Evolutionary conservation across 2,888 invertebrate species (phyloP), one percentile per base, ranked within the genome.

Genomic region (Parnassius orleans): DNA sequence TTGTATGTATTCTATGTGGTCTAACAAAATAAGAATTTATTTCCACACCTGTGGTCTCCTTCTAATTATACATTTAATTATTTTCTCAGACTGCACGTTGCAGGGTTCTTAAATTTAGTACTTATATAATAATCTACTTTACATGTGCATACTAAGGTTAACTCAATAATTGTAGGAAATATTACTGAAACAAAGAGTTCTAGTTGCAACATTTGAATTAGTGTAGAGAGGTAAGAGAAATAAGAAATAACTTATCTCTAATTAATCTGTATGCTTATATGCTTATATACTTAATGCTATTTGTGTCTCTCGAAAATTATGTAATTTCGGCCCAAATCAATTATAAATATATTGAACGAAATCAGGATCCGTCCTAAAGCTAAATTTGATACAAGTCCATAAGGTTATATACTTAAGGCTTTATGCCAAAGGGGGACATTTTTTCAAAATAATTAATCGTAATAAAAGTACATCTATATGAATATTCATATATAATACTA

Each of bases 11-110:
- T 72, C 70, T 73, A 69, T 76, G 76, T 76, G 81, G 80, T 82
- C 82, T 83, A 83, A 81, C 66, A 72, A 70, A 71, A 72, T 75
- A 75, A 69, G 80, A 77, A 75, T 71, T 68, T 70, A 75, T 72
- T 74, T 72, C 53, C 66, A 69, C 58, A 60, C 47, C 50, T 56
- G 15, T 53, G 33, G 10, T 33, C 56, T 48, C 12, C 19, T 33
- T 58, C 52, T 43, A 10, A 24, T 43, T 51, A 51, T 12, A 53
- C 5, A 52, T 58, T 52, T 52, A 52, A 44, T 44, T 44, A 11
- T 52, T 19, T 52, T 51, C 19, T 24, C 10, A 24, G 51, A 51
- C 58, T 52, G 51, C 43, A 52, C 24, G 10, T 46, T 58, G 19
- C 52, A 58, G 51, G 58, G 51, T 58, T 12, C 44, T 33, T 50